phyloP scores from a whole-genome alignment of 2,113 vertebrate species.

The Nothobranchius furzeri region DNA sequence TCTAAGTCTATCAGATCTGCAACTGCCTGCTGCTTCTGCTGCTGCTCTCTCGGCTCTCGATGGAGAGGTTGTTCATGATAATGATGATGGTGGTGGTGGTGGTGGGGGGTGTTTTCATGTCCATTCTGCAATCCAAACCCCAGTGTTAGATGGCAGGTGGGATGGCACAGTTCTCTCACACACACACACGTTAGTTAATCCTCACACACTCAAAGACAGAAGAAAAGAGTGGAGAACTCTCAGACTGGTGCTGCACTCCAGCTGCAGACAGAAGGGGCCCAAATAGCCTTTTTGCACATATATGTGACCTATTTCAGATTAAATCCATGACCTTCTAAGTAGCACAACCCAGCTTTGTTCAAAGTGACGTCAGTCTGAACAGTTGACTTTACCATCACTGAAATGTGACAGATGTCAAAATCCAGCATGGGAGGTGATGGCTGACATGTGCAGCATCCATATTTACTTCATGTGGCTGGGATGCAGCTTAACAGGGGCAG shows the following conservation, averaged over 20 bases:
- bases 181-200: slow-evolving; percentile 36
- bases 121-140: slow-evolving; percentile 90
- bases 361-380: too few relatives aligned
- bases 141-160: slow-evolving; percentile 62
- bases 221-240: neutral
- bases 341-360: too few relatives aligned
- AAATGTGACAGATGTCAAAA: too few relatives aligned
- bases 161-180: slow-evolving; percentile 43
- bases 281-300: too few relatives aligned
- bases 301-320: too few relatives aligned
- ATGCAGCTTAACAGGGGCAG: too few relatives aligned
- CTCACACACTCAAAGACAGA: slow-evolving; percentile 14
- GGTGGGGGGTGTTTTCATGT: slow-evolving; percentile 65
- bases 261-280: too few relatives aligned
- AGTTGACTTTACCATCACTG: too few relatives aligned
- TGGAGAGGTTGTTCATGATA: slow-evolving; percentile 36
- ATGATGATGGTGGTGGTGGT: slow-evolving; percentile 28
- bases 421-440: too few relatives aligned
- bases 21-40: slow-evolving; percentile 29
- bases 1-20: slow-evolving; percentile 84
- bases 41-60: slow-evolving; percentile 33
- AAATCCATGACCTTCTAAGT: too few relatives aligned
- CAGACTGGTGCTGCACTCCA: neutral
- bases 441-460: too few relatives aligned
- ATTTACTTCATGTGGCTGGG: too few relatives aligned